phyloP scores from a whole-genome alignment of 1,140 invertebrate species.

The Scaptomyza graminum region DNA sequence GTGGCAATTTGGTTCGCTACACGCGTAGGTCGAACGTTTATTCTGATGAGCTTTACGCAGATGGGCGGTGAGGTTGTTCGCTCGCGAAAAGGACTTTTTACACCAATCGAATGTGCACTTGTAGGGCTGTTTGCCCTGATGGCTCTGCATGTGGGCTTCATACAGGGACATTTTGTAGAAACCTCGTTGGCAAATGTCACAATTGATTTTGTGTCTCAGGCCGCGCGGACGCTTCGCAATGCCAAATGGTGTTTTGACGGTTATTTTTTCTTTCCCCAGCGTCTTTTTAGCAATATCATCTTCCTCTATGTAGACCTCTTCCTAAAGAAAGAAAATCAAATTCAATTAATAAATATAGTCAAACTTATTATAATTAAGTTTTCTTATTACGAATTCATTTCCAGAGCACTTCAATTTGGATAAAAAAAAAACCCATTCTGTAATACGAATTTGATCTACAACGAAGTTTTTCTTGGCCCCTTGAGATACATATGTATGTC shows the following conservation, averaged over 20 bases:
- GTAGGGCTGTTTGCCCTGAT: slow-evolving; percentile 57
- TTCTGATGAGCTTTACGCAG: slow-evolving; percentile 44
- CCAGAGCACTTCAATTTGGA: too few relatives aligned
- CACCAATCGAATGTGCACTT: slow-evolving; percentile 49
- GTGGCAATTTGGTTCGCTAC: slow-evolving; percentile 36
- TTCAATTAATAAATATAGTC: too few relatives aligned
- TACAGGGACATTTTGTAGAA: slow-evolving; percentile 62
- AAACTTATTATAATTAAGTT: too few relatives aligned
- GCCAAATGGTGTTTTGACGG: neutral
- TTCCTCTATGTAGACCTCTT: slow-evolving; percentile 66
- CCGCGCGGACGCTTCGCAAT: slow-evolving; percentile 21
- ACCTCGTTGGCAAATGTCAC: slow-evolving; percentile 51
- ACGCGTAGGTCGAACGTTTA: slow-evolving; percentile 30
- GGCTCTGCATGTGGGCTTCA: slow-evolving; percentile 63
- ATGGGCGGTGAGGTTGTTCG: slow-evolving; percentile 44
- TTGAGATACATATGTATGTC: too few relatives aligned
- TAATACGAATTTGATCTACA: too few relatives aligned
- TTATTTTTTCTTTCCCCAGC: slow-evolving; percentile 40
- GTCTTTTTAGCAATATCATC: slow-evolving; percentile 38
- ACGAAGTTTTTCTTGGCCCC: too few relatives aligned
- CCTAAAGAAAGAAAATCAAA: slow-evolving; percentile 23
- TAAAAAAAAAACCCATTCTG: too few relatives aligned
- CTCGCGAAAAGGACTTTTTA: slow-evolving; percentile 46
- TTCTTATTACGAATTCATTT: too few relatives aligned
- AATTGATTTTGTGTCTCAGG: slow-evolving; percentile 49